phyloP scores from a whole-genome alignment of 2,113 vertebrate genomes.

The Catharus bicknelli region DNA sequence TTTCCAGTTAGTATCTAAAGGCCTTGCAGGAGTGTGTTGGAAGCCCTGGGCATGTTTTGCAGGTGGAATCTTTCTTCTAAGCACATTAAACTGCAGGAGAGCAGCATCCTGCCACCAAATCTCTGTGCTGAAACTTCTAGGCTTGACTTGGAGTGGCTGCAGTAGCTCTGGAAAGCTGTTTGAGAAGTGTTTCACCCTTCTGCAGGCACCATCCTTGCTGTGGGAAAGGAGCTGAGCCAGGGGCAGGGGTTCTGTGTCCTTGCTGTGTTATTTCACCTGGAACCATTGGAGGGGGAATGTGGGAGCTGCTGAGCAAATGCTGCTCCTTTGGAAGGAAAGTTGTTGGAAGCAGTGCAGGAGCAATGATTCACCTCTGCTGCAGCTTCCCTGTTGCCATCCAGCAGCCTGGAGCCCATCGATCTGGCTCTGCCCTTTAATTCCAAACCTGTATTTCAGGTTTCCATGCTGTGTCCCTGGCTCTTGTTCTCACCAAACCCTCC shows the following conservation, averaged over 20 bases:
- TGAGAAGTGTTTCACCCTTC: background rate
- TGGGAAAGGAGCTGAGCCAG: background rate
- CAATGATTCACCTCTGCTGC: background rate
- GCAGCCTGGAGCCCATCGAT: background rate
- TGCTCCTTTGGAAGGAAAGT: background rate
- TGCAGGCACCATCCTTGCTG: background rate
- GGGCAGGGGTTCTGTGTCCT: background rate
- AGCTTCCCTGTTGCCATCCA: background rate
- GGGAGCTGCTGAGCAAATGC: background rate
- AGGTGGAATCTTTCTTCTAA: background rate
- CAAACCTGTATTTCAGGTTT: background rate
- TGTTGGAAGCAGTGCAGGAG: background rate
- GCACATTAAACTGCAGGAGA: background rate
- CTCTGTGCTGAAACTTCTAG: background rate
- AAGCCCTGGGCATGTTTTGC: background rate
- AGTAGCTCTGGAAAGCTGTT: background rate
- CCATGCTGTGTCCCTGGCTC: background rate
- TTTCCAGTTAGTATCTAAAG: background rate
- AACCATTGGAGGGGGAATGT: accelerated
- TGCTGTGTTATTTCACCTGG: background rate
- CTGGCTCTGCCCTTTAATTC: background rate
- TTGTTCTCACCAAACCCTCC: background rate
- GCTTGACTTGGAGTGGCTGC: background rate
- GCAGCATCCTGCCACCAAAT: background rate
- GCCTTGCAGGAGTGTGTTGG: background rate